Percentiles rank a stretch among this genome's conserved stretches.
Conservation (phyloP, 1,140 invertebrate species). For the Harlomillsia oculata region DNA sequence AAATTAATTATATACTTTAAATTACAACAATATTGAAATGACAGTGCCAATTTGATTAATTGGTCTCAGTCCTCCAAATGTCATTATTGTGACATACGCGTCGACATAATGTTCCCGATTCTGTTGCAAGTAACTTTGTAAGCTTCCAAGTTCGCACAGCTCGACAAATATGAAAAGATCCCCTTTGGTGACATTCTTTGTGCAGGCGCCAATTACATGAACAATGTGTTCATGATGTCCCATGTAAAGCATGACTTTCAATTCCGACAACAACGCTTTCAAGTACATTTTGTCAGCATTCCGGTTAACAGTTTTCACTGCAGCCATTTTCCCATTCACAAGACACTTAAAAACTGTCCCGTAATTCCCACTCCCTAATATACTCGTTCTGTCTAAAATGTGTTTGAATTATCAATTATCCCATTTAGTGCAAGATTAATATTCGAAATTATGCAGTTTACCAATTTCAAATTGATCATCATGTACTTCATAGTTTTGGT, state of each 20-base stretch:
- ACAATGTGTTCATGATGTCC: background rate
- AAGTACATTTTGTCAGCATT: conserved; percentile 3
- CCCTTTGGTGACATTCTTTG: background rate
- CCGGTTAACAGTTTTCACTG: conserved; percentile 2
- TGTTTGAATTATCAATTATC: background rate
- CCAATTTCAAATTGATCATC: background rate
- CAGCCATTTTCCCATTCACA: background rate
- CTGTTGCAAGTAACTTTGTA: background rate
- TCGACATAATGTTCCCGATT: background rate
- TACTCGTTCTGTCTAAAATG: background rate
- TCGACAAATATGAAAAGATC: background rate
- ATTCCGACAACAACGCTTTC: conserved; percentile 4
- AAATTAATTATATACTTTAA: background rate
- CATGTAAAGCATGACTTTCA: conserved; percentile 2
- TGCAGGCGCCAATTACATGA: background rate
- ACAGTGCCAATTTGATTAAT: background rate
- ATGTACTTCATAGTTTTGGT: background rate
- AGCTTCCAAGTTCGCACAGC: background rate
- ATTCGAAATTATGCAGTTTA: background rate
- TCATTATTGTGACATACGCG: background rate
- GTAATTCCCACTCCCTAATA: background rate
- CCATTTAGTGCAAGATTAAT: background rate
- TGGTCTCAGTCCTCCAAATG: background rate
- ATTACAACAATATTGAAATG: background rate
- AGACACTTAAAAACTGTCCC: background rate